phyloP scores from a whole-genome alignment of 1,140 invertebrate genomes.

The Coenobita brevimanus region DNA sequence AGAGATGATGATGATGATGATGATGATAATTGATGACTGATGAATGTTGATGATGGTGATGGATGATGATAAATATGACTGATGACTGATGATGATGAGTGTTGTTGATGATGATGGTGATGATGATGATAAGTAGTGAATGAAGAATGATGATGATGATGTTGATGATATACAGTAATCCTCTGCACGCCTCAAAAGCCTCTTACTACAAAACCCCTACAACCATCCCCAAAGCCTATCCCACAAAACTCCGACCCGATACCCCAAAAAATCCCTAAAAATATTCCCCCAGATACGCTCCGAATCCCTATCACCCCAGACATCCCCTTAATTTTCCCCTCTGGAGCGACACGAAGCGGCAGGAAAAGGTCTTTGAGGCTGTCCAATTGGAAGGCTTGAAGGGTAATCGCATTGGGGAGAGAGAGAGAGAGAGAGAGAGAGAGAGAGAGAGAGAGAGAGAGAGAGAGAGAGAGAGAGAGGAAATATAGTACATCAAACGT shows the following conservation, averaged over 20 bases:
- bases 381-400: not conserved
- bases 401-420: not conserved
- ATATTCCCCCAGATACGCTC: too few relatives aligned
- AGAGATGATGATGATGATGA: not conserved
- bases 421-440: conserved; percentile 9
- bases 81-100: not conserved
- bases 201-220: too few relatives aligned
- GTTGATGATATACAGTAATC: too few relatives aligned
- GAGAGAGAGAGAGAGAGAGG: conserved; percentile 24
- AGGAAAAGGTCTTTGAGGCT: not conserved
- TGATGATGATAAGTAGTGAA: not conserved
- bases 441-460: conserved; percentile 12
- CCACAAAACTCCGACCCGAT: too few relatives aligned
- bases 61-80: not conserved
- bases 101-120: too few relatives aligned
- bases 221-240: too few relatives aligned
- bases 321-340: too few relatives aligned
- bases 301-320: too few relatives aligned
- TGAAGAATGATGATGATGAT: not conserved
- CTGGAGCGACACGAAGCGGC: not conserved
- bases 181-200: too few relatives aligned
- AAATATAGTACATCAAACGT: too few relatives aligned
- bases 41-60: not conserved
- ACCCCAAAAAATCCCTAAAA: too few relatives aligned
- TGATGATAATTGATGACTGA: not conserved